phyloP scores from a whole-genome alignment of 2,113 vertebrate species.

The Dasyurus viverrinus region DNA sequence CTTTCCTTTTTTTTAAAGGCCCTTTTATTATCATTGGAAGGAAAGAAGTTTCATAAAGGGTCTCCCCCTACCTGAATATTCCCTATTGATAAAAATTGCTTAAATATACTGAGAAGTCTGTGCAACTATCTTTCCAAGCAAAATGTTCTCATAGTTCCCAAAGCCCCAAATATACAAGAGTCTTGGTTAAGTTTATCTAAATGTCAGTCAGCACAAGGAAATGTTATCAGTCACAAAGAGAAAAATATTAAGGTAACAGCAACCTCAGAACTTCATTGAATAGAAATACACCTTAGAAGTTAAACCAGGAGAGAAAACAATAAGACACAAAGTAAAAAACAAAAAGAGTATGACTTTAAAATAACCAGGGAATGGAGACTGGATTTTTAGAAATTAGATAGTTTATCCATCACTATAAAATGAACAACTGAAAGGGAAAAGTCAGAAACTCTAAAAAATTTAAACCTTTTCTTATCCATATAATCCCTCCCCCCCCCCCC shows the following conservation, averaged over 20 bases:
- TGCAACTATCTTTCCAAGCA: slow-evolving; percentile 21
- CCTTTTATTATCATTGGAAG: slow-evolving; percentile 32
- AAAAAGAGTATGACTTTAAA: slow-evolving; percentile 14
- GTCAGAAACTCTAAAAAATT: not conserved
- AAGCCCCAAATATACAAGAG: slow-evolving; percentile 16
- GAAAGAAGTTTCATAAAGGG: slow-evolving; percentile 40
- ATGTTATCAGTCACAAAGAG: slow-evolving; percentile 39
- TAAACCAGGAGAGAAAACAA: slow-evolving; percentile 32
- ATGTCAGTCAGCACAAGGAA: slow-evolving; percentile 30
- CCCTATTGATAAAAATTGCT: slow-evolving; percentile 39
- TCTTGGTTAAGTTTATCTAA: slow-evolving; percentile 30
- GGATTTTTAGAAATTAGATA: not conserved
- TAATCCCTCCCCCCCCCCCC: not conserved
- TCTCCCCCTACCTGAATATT: slow-evolving; percentile 25
- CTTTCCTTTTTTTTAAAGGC: slow-evolving; percentile 40
- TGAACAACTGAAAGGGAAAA: not conserved
- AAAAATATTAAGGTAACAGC: not conserved
- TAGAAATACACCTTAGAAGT: not conserved
- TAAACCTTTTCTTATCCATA: not conserved
- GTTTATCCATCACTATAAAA: not conserved
- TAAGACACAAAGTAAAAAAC: slow-evolving; percentile 3
- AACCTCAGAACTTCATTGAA: slow-evolving; percentile 5
- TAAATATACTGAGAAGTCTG: slow-evolving; percentile 31
- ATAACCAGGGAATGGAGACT: slow-evolving; percentile 16
- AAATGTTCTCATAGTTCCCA: slow-evolving; percentile 29